Evolutionary conservation across 2,113 vertebrate species (phyloP).

Genomic region (Triplophysa siluroides): DNA sequence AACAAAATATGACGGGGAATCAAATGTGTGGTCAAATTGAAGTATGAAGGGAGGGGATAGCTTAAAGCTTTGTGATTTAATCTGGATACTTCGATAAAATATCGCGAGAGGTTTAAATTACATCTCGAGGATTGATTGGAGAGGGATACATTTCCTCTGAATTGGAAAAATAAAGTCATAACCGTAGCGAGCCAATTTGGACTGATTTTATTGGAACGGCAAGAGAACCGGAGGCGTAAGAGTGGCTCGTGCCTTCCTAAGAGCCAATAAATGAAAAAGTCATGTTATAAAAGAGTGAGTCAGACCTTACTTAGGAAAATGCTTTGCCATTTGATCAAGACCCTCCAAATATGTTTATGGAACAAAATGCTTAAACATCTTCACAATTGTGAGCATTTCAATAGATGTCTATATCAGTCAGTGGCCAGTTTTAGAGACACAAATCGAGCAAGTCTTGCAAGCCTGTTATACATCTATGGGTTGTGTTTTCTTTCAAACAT

Average conservation of each 20-base stretch:
- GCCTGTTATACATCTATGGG: background rate
- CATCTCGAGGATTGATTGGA: conserved; percentile 11
- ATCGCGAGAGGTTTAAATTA: conserved; percentile 16
- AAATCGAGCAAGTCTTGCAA: background rate
- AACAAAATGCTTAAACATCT: background rate
- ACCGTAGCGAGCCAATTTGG: conserved; percentile 35
- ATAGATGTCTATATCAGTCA: background rate
- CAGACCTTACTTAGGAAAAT: conserved; percentile 44
- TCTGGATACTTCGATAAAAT: background rate
- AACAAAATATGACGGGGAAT: background rate
- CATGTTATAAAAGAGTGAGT: conserved; percentile 40
- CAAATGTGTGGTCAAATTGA: conserved; percentile 16
- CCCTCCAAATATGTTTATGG: background rate
- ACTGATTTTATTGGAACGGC: conserved; percentile 38
- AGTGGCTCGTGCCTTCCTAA: conserved; percentile 10
- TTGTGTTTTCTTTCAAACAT: too few relatives aligned
- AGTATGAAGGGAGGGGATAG: background rate
- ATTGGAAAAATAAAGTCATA: conserved; percentile 54
- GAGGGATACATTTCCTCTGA: background rate
- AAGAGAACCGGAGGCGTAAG: conserved; percentile 11
- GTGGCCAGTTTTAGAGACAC: background rate
- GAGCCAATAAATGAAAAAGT: conserved; percentile 48
- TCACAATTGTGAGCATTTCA: background rate
- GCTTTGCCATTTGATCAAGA: conserved; percentile 1
- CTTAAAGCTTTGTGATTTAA: conserved; percentile 21